Conservation (phyloP, 2,113 vertebrate species). For the Ailurus styani region DNA sequence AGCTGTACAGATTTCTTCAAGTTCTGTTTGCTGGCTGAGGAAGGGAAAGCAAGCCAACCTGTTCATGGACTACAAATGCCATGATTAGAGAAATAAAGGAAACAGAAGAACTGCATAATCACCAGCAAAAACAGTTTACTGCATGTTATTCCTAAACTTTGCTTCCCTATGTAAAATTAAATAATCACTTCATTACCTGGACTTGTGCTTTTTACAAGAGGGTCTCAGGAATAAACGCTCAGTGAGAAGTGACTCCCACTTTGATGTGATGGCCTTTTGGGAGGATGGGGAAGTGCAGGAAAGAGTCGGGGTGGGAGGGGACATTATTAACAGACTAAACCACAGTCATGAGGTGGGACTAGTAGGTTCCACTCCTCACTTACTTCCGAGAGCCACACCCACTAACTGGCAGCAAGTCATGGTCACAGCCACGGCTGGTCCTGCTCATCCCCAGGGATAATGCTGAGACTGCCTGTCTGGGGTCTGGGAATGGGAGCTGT, state of each 20-base stretch:
- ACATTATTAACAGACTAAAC: neutral
- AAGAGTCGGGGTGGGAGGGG: neutral
- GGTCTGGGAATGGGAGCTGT: neutral
- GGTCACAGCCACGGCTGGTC: neutral
- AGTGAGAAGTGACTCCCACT: neutral
- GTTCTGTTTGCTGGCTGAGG: neutral
- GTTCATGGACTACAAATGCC: neutral
- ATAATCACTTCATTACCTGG: neutral
- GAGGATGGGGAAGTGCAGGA: neutral
- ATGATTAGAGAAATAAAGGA: neutral
- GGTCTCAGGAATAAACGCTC: neutral
- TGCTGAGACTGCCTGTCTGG: neutral
- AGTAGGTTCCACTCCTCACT: neutral
- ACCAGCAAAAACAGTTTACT: neutral
- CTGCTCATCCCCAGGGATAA: neutral
- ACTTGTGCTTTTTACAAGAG: neutral
- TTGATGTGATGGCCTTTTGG: neutral
- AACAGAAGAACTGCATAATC: neutral
- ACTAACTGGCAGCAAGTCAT: neutral
- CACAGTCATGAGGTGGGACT: neutral
- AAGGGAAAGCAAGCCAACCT: neutral
- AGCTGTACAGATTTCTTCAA: neutral
- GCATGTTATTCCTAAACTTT: neutral
- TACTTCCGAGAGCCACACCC: neutral
- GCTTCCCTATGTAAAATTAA: neutral